Conservation (phyloP, 2,888 invertebrate genomes). For the Hirudinaria manillensis region DNA sequence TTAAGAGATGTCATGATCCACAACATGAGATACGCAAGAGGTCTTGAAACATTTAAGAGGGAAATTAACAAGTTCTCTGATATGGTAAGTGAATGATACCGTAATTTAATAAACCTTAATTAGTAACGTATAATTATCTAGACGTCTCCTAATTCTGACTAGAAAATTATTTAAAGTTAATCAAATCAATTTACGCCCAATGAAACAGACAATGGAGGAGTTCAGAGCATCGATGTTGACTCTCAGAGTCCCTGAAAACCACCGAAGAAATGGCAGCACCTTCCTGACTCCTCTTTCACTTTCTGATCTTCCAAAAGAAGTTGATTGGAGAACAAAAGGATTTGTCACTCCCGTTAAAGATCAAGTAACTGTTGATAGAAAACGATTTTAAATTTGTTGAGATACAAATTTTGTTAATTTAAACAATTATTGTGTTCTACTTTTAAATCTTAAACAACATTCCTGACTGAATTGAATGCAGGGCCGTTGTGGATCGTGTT, state of each 20-base stretch:
- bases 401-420: too few species aligned
- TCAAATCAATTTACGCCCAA: background rate
- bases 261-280: background rate
- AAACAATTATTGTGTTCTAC: too few species aligned
- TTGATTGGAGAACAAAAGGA: constrained; percentile 45
- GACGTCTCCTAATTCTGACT: too few species aligned
- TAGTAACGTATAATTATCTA: too few species aligned
- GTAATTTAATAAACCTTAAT: too few species aligned
- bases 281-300: constrained; percentile 3
- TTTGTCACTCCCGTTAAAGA: constrained; percentile 19
- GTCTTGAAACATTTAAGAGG: constrained; percentile 15
- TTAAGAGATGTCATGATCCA: constrained; percentile 16
- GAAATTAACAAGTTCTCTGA: constrained; percentile 22
- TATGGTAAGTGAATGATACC: constrained; percentile 16
- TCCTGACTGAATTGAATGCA: constrained; percentile 58
- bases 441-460: too few species aligned
- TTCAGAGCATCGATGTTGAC: constrained; percentile 1
- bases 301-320: constrained; percentile 34
- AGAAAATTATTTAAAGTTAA: too few species aligned
- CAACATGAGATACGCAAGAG: constrained; percentile 18
- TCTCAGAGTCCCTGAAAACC: constrained; percentile 6
- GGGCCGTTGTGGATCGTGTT: constrained; percentile 78
- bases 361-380: constrained; percentile 1
- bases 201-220: constrained; percentile 10
- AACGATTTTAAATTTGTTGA: too few species aligned